Evolutionary conservation across 2,113 vertebrate species (phyloP), one percentile per base, ranked within the genome.

Genomic region (Paradisaea rubra): DNA sequence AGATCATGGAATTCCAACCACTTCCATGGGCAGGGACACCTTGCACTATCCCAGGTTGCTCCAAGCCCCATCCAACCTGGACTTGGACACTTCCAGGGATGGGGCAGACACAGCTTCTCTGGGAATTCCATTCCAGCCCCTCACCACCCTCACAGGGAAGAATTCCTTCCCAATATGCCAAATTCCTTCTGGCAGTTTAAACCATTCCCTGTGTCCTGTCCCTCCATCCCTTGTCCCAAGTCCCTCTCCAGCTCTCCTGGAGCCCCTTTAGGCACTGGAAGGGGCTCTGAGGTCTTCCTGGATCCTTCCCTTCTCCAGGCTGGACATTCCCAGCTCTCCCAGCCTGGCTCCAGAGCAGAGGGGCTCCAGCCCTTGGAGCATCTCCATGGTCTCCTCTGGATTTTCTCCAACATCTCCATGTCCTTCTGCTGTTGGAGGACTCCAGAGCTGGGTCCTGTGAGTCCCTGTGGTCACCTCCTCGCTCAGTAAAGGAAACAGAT

Each of bases 341-440:
- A 44, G 10, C 5, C 27, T 33, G 31, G 15, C 7, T 76, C 16
- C 35, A 42, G 81, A 41, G 41, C 59, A 54, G n/a, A 73, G 52
- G 16, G 6, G 6, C 25, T 50, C 44, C 37, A 52, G 0, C 27
- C 37, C 45, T 68, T 44, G 33, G 44, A 68, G 16, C 11, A 59
- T 27, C 37, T 52, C 61, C 0, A 0, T 22, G 71, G 17, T 10
- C 18, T 77, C 42, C 53, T 60, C 37, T 68, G 53, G 53, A 33
- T 0, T 4, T 2, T 1, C 27, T 77, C 37, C 71, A 59, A 15
- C 35, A 66, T 1, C 13, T 76, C 44, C 61, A 31, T 0, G 0
- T 68, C 37, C 45, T 37, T 2, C 27, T 77, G 7, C 3, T 37
- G 14, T 21, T 39, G n/a, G 28, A 23, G 16, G 28, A 2, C 19